Percentiles rank a stretch among this genome's conserved stretches.
Conservation (phyloP, 2,113 vertebrate genomes). For the Platichthys flesus region DNA sequence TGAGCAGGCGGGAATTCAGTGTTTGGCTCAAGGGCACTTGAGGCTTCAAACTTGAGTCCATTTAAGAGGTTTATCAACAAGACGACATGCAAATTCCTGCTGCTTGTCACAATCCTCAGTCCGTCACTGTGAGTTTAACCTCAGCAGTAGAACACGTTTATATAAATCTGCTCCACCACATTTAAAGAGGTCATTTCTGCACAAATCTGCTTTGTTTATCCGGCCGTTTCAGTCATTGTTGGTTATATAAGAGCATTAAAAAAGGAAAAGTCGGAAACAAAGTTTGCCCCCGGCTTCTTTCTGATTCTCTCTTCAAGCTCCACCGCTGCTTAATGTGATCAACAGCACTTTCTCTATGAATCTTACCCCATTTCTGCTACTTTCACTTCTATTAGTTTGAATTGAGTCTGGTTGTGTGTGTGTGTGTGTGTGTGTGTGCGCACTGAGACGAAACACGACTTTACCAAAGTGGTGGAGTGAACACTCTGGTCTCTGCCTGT, state of each 20-base stretch:
- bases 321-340: too few relatives aligned
- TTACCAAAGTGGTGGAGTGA: background rate
- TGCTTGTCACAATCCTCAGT: background rate
- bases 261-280: background rate
- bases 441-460: background rate
- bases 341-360: background rate
- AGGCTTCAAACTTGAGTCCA: too few relatives aligned
- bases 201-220: background rate
- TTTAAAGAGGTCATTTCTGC: background rate
- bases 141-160: background rate
- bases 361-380: background rate
- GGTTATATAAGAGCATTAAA: too few relatives aligned
- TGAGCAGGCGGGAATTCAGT: too few relatives aligned
- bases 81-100: background rate
- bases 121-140: background rate
- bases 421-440: too few relatives aligned
- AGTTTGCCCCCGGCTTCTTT: background rate
- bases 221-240: too few relatives aligned
- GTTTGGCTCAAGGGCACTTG: too few relatives aligned
- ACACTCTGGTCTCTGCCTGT: background rate
- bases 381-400: too few relatives aligned
- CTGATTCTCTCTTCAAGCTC: background rate
- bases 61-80: background rate
- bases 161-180: background rate
- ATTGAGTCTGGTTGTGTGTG: too few relatives aligned